Conservation (phyloP, 1,140 invertebrate species). For the Geopemphigus sp. region DNA sequence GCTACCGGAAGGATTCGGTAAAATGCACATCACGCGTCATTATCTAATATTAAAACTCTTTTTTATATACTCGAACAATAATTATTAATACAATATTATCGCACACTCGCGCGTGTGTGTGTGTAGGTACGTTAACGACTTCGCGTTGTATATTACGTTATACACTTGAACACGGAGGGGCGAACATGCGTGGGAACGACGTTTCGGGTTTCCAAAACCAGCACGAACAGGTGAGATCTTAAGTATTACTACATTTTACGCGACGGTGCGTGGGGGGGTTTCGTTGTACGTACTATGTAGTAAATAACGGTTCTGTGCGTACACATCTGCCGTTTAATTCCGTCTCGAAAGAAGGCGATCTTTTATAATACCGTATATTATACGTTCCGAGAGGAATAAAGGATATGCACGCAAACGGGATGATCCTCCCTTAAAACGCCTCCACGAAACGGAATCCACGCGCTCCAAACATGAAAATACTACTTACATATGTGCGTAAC, state of each 20-base stretch:
- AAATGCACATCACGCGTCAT: too few relatives aligned
- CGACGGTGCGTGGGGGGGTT: background rate
- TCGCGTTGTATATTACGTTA: background rate
- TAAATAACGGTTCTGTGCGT: conserved; percentile 36
- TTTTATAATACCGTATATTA: background rate
- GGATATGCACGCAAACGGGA: too few relatives aligned
- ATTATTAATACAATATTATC: too few relatives aligned
- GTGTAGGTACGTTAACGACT: too few relatives aligned
- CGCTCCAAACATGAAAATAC: too few relatives aligned
- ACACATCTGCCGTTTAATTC: conserved; percentile 41
- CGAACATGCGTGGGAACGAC: conserved; percentile 37
- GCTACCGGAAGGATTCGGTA: too few relatives aligned
- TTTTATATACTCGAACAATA: too few relatives aligned
- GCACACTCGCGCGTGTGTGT: too few relatives aligned
- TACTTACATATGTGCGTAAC: too few relatives aligned
- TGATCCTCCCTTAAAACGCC: too few relatives aligned
- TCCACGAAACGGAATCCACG: too few relatives aligned
- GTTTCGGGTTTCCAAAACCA: background rate
- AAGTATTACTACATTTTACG: background rate
- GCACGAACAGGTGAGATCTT: conserved; percentile 33
- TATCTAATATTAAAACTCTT: too few relatives aligned
- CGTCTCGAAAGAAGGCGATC: conserved; percentile 18
- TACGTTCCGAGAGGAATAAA: background rate
- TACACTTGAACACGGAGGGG: background rate
- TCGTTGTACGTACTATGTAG: background rate